Conservation (phyloP, 1,140 invertebrate species). For the Chironomus tepperi region DNA sequence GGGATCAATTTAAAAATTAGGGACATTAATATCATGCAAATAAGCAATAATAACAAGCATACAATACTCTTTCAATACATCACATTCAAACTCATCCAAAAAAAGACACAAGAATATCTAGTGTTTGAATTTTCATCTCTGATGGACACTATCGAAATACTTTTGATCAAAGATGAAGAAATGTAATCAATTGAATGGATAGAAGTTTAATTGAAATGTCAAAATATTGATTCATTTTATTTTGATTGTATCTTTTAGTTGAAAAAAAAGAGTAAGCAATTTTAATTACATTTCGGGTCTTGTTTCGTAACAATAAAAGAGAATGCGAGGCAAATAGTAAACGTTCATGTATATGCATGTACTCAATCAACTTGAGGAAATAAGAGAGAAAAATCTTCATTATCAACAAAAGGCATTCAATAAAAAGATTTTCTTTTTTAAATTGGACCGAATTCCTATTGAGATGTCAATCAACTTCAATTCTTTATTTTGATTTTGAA, state of each 20-base stretch:
- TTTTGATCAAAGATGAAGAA: constrained; percentile 15
- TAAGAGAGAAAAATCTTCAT: background rate
- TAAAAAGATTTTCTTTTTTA: background rate
- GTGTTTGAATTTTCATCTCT: too few relatives aligned
- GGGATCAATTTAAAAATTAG: background rate
- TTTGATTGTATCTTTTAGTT: too few relatives aligned
- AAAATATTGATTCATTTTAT: background rate
- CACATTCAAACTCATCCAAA: background rate
- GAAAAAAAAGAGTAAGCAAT: too few relatives aligned
- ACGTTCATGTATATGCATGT: too few relatives aligned
- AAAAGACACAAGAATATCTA: background rate
- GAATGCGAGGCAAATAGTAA: too few relatives aligned
- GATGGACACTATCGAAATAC: background rate
- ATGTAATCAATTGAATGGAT: constrained; percentile 17
- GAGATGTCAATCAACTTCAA: constrained; percentile 2
- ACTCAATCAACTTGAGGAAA: background rate
- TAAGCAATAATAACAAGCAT: too few relatives aligned
- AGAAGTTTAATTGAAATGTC: constrained; percentile 20
- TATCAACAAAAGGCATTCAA: background rate
- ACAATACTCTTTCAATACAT: background rate
- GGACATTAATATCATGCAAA: background rate
- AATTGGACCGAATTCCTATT: constrained; percentile 14
- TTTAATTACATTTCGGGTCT: too few relatives aligned
- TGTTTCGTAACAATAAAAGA: too few relatives aligned
- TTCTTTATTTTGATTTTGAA: background rate